Evolutionary conservation across 2,797 vertebrate species (phyloP), one percentile per base, ranked within the genome.

Genomic region (Ceyx erithaca): DNA sequence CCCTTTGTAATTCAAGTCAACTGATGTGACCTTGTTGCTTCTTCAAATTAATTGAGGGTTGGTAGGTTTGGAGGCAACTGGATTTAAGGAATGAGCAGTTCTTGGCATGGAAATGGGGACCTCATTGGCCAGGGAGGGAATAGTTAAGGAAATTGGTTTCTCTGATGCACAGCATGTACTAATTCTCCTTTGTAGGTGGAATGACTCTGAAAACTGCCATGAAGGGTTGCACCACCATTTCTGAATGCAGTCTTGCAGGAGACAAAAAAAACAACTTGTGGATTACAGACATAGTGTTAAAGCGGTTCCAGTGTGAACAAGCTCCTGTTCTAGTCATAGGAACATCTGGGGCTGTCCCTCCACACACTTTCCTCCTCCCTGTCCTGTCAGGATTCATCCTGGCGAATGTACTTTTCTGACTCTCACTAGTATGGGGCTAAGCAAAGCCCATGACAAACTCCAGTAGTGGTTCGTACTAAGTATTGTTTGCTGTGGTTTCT

Each of bases 211-310:
- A 96, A 77, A 81, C 88, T 26, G 89, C 93, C 46, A 92, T 90
- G 90, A 96, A 94, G 33, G 93, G 94, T 6, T 95, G 94, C 52
- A 94, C 94, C 45, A 95, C 90, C 6, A 14, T 89, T 72, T 90
- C 89, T 25, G 92, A 95, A 87, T 94, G 93, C 84, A 85, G 1
- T 43, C 62, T 80, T 40, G 75, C 69, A 64, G 87, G 87, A 80
- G 76, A 92, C 10, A 84, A 81, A 30, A 95, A 92, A 78, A 80
- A 21, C 35, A 94, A 31, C 30, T 28, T 94, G 70, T 88, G 83
- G 6, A 9, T 57, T 35, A 76, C 85, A 41, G 79, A 90, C 67
- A 73, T 95, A 55, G 92, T 94, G 37, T 28, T 94, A 67, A 94
- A 26, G 57, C 26, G 5, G 7, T 90, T 95, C 66, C 54, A 80